A percentile compares a stretch with the other conserved stretches of the same genome.
Conservation (phyloP, 2,888 invertebrate genomes). For the Emmelina monodactyla region DNA sequence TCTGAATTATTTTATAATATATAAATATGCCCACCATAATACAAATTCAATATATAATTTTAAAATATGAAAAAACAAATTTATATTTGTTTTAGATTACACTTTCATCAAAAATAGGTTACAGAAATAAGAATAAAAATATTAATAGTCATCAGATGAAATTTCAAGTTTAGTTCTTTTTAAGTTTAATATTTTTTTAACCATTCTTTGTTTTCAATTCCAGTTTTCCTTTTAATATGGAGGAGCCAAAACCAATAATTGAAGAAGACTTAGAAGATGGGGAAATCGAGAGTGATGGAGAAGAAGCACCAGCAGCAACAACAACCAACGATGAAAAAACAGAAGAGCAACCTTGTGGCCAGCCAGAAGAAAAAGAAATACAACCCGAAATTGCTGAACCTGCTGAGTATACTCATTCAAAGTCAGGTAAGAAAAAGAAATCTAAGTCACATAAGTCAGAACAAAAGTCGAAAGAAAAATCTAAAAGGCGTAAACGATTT, state of each 20-base stretch:
- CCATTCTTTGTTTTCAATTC: slow-evolving; percentile 29
- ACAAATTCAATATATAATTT: no score
- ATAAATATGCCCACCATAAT: no score
- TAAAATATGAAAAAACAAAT: no score
- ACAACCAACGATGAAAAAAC: slow-evolving; percentile 25
- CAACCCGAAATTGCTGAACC: slow-evolving; percentile 4
- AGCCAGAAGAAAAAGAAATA: slow-evolving; percentile 22
- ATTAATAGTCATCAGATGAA: no score
- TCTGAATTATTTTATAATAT: no score
- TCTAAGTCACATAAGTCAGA: slow-evolving; percentile 53
- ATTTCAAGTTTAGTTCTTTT: no score
- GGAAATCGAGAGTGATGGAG: slow-evolving; percentile 77
- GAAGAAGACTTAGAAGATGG: slow-evolving; percentile 83
- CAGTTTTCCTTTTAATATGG: slow-evolving; percentile 45
- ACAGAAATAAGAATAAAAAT: no score
- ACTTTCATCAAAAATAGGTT: no score
- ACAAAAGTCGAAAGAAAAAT: slow-evolving; percentile 58
- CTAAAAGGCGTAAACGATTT: slow-evolving; percentile 52
- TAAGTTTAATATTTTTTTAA: no score
- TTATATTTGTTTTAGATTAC: no score
- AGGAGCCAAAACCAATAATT: slow-evolving; percentile 27
- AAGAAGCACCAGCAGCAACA: slow-evolving; percentile 34
- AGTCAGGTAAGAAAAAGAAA: slow-evolving; percentile 63
- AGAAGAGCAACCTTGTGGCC: slow-evolving; percentile 23
- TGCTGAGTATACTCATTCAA: slow-evolving; percentile 25